Percentiles rank a stretch among this genome's conserved stretches.
These are phyloP conservation scores for Alloscopus bannaensis DNA, from an alignment of 2,888 invertebrate genomes.

Conservation along the genomic window DNA sequence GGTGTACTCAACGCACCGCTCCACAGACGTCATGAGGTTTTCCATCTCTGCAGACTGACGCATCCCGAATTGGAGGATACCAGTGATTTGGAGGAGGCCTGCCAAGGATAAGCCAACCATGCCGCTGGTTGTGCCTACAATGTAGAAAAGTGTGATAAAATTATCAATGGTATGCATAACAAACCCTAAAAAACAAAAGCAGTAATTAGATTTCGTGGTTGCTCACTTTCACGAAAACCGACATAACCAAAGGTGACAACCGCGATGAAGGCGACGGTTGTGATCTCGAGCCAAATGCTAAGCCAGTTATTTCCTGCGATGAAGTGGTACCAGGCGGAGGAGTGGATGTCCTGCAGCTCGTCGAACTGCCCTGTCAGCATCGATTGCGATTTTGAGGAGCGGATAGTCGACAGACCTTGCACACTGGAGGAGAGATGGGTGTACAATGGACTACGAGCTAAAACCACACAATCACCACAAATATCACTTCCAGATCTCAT, in stretches of 20 bases:
- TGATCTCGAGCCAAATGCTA: constrained; percentile 93
- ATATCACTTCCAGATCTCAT: neutral
- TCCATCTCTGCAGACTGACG: constrained; percentile 85
- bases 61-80: constrained; percentile 82
- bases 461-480: constrained; percentile 58
- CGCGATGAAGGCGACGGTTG: constrained; percentile 90
- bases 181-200: no score
- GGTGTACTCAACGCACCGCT: constrained; percentile 88
- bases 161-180: no score
- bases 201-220: no score
- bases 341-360: constrained; percentile 79
- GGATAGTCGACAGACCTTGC: constrained; percentile 92
- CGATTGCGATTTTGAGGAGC: constrained; percentile 89
- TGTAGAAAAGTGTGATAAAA: no score
- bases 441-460: constrained; percentile 96
- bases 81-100: constrained; percentile 76
- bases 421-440: constrained; percentile 90
- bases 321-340: constrained; percentile 81
- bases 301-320: constrained; percentile 94
- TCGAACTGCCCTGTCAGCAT: constrained; percentile 87
- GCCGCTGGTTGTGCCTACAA: constrained; percentile 72
- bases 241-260: constrained; percentile 90
- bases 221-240: no score
- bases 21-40: constrained; percentile 89
- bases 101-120: constrained; percentile 75